Conservation (phyloP, 2,797 vertebrate species). For the Rhinichthys osculus region DNA sequence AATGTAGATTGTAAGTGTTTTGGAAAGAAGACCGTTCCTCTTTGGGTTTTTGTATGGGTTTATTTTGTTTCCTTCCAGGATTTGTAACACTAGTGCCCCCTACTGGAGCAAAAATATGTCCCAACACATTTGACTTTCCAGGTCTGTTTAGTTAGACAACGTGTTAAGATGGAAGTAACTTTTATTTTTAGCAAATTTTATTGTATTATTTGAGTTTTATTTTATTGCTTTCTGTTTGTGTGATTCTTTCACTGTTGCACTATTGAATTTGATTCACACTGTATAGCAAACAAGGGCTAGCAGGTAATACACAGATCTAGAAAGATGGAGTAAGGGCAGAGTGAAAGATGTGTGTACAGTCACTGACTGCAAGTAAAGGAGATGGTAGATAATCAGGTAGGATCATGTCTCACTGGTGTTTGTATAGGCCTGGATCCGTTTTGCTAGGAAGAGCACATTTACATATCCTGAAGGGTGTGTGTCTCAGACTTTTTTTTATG, state of each 20-base stretch:
- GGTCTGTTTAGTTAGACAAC: neutral
- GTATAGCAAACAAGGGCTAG: neutral
- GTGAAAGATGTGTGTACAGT: neutral
- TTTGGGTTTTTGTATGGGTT: neutral
- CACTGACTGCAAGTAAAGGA: neutral
- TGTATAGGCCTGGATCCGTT: constrained; percentile 56
- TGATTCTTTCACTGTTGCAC: neutral
- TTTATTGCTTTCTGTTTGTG: neutral
- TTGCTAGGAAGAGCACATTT: constrained; percentile 58
- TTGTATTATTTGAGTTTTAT: neutral
- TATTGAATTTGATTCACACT: neutral
- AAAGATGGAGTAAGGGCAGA: neutral
- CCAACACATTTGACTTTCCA: neutral
- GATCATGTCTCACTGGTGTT: constrained; percentile 47
- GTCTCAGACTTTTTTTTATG: neutral
- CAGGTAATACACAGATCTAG: neutral
- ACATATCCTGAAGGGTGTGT: constrained; percentile 62
- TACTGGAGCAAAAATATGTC: constrained; percentile 24
- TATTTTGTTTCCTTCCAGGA: neutral
- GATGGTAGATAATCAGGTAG: constrained; percentile 21
- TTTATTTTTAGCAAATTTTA: neutral
- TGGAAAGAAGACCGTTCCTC: constrained; percentile 18
- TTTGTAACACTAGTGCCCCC: constrained; percentile 42
- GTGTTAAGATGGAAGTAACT: neutral
- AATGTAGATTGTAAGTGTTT: constrained; percentile 42